phyloP scores from a whole-genome alignment of 2,888 invertebrate genomes.

The Blastobasis adustella region DNA sequence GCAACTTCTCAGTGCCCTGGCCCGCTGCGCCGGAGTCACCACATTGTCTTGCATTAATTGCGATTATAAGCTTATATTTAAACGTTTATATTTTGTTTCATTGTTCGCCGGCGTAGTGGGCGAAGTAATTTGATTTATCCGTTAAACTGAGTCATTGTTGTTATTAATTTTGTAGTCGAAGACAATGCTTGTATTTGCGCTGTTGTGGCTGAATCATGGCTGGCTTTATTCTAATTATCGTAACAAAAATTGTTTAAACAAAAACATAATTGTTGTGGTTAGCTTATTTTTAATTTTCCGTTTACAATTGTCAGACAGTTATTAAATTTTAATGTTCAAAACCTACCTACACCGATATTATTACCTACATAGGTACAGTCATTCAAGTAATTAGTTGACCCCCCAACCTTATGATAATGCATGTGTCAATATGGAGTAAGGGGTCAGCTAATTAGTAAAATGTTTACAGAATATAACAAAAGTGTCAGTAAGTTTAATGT shows the following conservation, averaged over 20 bases:
- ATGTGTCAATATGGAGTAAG: too few species aligned
- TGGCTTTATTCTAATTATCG: constrained; percentile 23
- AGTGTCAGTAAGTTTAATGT: too few species aligned
- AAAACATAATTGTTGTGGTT: too few species aligned
- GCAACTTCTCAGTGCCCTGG: constrained; percentile 39
- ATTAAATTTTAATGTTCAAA: too few species aligned
- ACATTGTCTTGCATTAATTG: constrained; percentile 66
- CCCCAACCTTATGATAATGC: too few species aligned
- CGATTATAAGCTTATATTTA: constrained; percentile 59
- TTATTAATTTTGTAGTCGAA: constrained; percentile 60
- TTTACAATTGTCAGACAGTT: too few species aligned
- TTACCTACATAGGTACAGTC: too few species aligned
- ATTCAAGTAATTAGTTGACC: too few species aligned
- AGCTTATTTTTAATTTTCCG: neutral
- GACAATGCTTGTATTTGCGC: constrained; percentile 41
- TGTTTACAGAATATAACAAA: too few species aligned
- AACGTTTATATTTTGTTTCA: constrained; percentile 47
- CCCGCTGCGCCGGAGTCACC: constrained; percentile 31
- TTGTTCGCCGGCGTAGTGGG: constrained; percentile 51
- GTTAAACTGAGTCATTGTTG: constrained; percentile 57
- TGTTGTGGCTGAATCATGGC: constrained; percentile 41
- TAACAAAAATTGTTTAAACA: constrained; percentile 1
- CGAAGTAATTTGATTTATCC: constrained; percentile 61
- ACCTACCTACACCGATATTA: too few species aligned
- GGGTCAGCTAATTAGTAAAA: too few species aligned